Conservation (phyloP, 2,888 invertebrate species). For the Mimas tiliae region DNA sequence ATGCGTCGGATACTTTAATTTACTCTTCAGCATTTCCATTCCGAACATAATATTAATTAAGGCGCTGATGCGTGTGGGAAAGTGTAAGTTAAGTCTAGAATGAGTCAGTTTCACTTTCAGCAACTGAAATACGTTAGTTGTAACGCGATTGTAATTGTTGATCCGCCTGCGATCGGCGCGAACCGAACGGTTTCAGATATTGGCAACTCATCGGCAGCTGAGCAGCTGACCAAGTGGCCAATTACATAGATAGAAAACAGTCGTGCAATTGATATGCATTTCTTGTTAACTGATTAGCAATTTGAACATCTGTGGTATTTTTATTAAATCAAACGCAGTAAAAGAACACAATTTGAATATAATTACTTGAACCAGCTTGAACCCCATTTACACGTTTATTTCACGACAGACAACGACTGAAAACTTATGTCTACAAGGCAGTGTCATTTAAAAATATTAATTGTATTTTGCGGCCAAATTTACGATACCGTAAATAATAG, state of each 20-base stretch:
- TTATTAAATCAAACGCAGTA: no score
- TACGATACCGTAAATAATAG: no score
- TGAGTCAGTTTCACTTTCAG: background rate
- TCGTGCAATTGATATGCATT: slow-evolving; percentile 3
- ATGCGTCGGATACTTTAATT: no score
- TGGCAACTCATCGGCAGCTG: background rate
- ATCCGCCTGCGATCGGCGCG: background rate
- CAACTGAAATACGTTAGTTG: background rate
- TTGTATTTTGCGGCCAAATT: no score
- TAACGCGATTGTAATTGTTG: slow-evolving; percentile 3
- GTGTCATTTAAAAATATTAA: no score
- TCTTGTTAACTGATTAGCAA: background rate
- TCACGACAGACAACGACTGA: no score
- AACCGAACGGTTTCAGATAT: slow-evolving; percentile 14
- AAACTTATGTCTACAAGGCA: no score
- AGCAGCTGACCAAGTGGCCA: background rate
- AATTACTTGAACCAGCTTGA: no score
- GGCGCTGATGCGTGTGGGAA: background rate
- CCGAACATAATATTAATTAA: background rate
- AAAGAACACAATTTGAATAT: no score
- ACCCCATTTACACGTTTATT: no score
- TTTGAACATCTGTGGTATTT: background rate
- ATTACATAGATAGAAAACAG: background rate
- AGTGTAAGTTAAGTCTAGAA: background rate
- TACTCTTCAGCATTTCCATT: no score